Base-by-base conservation (phyloP, 2,797 vertebrate species). In the Emys orbicularis region DNA sequence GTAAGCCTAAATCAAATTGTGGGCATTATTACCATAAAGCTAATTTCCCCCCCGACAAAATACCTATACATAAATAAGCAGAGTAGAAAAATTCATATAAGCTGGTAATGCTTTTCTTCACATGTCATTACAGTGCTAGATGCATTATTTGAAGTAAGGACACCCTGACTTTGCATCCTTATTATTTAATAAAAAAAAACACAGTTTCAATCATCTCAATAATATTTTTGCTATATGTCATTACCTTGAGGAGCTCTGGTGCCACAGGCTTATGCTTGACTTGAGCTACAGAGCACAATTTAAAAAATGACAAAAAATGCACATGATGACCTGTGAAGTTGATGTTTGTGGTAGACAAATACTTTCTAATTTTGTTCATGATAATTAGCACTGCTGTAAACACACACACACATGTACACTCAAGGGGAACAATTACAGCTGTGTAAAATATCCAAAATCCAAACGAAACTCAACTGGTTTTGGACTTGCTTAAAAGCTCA, bases 1-100 rank as follows among this genome's bases (percentile, higher is more conserved):
- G 93, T 93, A 86, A 90, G 49, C 54, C 41, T 87, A 50, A 65
- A 81, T 79, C 56, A 89, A 90, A 91, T 72, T 79, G 50, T 13
- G 31, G 37, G 4, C 34, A 86, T 49, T 82, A 16, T 1, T 53
- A 44, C 49, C 72, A 86, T 7, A 25, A 90, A 87, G 4, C 37
- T 84, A 29, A 65, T 90, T 93, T 21, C 11, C 8, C 19, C 5
- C 47, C 12, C 21, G 12, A 2, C 5, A 15, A 89, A 27, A 65
- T n/a, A 86, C 4, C 11, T 49, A 1, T 12, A 34, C 27, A 34
- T 47, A 3, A 8, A 44, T 6, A 56, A 79, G 3, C 1, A 83
- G 89, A 44, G 34, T 13, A 52, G 25, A 84, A 53, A 65, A 3
- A 82, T 59, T 74, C 76, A 5, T 8, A 53, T 41, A 5, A 53